Conservation (phyloP, 2,888 invertebrate genomes). For the Toxonevra muliebris region DNA sequence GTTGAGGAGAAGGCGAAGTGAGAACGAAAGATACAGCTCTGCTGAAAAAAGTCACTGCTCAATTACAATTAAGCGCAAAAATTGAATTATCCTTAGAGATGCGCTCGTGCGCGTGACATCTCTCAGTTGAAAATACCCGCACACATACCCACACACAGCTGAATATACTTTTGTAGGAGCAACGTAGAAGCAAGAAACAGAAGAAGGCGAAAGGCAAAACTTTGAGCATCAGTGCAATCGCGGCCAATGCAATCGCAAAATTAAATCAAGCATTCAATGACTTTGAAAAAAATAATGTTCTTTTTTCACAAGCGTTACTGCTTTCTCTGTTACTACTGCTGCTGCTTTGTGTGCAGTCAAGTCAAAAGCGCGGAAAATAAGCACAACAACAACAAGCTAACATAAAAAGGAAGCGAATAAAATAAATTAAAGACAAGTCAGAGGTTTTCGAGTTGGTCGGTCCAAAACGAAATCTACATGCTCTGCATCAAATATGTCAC, state of each 20-base stretch:
- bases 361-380: not conserved
- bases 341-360: not conserved
- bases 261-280: slow-evolving; percentile 50
- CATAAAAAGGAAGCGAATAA: not conserved
- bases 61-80: slow-evolving; percentile 58
- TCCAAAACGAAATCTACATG: not conserved
- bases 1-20: no score
- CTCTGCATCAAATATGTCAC: no score
- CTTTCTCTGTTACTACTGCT: not conserved
- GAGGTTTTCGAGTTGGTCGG: not conserved
- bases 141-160: not conserved
- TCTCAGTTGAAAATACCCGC: not conserved
- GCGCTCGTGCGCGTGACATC: not conserved
- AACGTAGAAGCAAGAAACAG: not conserved
- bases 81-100: slow-evolving; percentile 46
- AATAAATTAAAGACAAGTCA: slow-evolving; percentile 4
- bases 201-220: not conserved
- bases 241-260: slow-evolving; percentile 56
- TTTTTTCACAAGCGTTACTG: not conserved
- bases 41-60: slow-evolving; percentile 49
- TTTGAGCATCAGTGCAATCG: slow-evolving; percentile 45
- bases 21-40: no score
- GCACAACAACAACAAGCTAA: not conserved
- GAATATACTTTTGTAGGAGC: not conserved
- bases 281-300: slow-evolving; percentile 7